Base-by-base conservation (phyloP, 2,797 vertebrate genomes). In the Denticeps clupeoides region DNA sequence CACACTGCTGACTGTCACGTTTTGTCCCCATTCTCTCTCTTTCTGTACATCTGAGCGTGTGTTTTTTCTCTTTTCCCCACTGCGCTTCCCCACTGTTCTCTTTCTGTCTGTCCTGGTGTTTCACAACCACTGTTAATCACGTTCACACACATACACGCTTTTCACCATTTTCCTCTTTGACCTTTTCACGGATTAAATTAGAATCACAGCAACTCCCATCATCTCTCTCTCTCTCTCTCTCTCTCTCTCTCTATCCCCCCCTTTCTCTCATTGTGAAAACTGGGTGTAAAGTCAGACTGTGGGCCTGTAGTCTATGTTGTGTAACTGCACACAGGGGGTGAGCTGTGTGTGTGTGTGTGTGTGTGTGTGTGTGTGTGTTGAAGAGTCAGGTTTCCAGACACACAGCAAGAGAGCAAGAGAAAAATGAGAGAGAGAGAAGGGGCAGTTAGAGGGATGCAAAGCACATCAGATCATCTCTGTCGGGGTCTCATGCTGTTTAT, bases 241-340 rank as follows among this genome's bases (percentile, higher is more conserved):
- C 19, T 15, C 28, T 15, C 18, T 31, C 4, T 13, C 10, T 38
- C n/a, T 24, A 16, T 49, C 12, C 38, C 22, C 27, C 13, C 38
- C 32, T 26, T 5, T 25, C 16, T 25, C 23, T 37, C 9, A 44
- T 62, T 68, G 56, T 56, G 49, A 59, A 65, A 66, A 66, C 51
- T 58, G 26, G 50, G 59, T 49, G 61, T 35, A 59, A 59, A 60
- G 60, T 61, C 61, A 41, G 37, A 42, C 28, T 51, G 41, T 51
- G 56, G 53, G 55, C 58, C 45, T 58, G 47, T 42, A 40, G 50
- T 50, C 55, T 51, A 59, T 45, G 43, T 66, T 62, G 63, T 66
- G 63, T 55, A 66, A 66, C 59, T 49, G 43, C 53, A 44, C 63
- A 50, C 47, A 48, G 54, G 45, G 59, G 59, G 56, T 65, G 63